Conservation (phyloP, 2,888 invertebrate species). For the Ornithoptera alexandrae region DNA sequence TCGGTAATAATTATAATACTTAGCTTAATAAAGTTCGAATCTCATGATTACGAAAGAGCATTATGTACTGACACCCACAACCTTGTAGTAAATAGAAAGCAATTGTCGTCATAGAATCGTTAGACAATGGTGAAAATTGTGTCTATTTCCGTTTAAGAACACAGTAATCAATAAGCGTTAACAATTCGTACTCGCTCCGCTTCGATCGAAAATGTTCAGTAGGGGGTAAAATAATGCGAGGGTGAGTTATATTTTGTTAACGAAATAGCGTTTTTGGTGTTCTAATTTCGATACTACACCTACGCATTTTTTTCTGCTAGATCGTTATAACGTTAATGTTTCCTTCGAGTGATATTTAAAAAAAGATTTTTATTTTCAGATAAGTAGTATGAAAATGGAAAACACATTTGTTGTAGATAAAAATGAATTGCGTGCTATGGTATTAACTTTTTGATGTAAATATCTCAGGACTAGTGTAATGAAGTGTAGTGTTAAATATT, state of each 20-base stretch:
- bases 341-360: background rate
- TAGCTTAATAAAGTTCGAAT: constrained; percentile 61
- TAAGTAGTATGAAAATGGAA: constrained; percentile 42
- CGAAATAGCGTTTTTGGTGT: constrained; percentile 29
- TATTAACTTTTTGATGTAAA: constrained; percentile 48
- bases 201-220: constrained; percentile 18
- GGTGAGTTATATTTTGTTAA: constrained; percentile 18
- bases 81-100: constrained; percentile 75
- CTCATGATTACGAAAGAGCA: constrained; percentile 69
- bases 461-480: constrained; percentile 46
- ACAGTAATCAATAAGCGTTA: constrained; percentile 33
- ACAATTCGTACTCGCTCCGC: constrained; percentile 23
- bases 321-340: constrained; percentile 12
- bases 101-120: constrained; percentile 55
- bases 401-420: constrained; percentile 40
- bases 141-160: constrained; percentile 53
- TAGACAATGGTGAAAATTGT: constrained; percentile 64
- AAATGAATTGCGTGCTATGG: constrained; percentile 45
- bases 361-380: constrained; percentile 40
- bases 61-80: constrained; percentile 69
- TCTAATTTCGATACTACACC: constrained; percentile 37
- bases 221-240: background rate
- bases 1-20: constrained; percentile 56
- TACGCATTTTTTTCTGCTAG: constrained; percentile 31
- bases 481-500: constrained; percentile 28